Conservation (phyloP, 2,797 vertebrate genomes). For the Pogonophryne albipinna region DNA sequence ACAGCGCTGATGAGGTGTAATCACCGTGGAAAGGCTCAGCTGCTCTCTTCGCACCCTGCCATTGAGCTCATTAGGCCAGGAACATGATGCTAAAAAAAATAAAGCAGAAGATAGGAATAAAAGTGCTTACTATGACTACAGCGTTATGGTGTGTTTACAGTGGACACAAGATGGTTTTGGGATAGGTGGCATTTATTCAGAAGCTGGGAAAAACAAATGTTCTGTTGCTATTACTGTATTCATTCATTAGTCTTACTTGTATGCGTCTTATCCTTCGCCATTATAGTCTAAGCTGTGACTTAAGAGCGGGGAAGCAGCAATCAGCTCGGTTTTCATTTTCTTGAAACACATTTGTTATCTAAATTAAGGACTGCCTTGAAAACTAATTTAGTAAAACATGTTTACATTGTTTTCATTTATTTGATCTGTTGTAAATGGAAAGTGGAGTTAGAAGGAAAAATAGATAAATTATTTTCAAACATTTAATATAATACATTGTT, state of each 20-base stretch:
- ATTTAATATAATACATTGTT: conserved; percentile 12
- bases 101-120: conserved; percentile 14
- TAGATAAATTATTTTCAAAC: neutral
- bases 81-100: conserved; percentile 33
- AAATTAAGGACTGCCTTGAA: neutral
- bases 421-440: conserved; percentile 3
- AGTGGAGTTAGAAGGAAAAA: neutral
- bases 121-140: conserved; percentile 5
- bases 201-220: conserved; percentile 27
- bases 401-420: conserved; percentile 4
- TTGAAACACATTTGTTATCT: conserved; percentile 6
- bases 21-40: conserved; percentile 67
- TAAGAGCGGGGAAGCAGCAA: conserved; percentile 10
- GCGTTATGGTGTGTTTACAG: conserved; percentile 7
- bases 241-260: conserved; percentile 32
- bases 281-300: conserved; percentile 42
- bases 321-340: conserved; percentile 27
- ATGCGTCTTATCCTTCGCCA: conserved; percentile 6
- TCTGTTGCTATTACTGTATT: conserved; percentile 35
- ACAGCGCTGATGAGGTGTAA: conserved; percentile 62
- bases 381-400: conserved; percentile 6
- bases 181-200: conserved; percentile 10
- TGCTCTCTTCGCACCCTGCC: conserved; percentile 52
- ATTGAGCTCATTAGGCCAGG: conserved; percentile 63
- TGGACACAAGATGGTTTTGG: neutral